Evolutionary conservation across 2,797 vertebrate genomes (phyloP).

Genomic region (Tauraco hartlaubi): DNA sequence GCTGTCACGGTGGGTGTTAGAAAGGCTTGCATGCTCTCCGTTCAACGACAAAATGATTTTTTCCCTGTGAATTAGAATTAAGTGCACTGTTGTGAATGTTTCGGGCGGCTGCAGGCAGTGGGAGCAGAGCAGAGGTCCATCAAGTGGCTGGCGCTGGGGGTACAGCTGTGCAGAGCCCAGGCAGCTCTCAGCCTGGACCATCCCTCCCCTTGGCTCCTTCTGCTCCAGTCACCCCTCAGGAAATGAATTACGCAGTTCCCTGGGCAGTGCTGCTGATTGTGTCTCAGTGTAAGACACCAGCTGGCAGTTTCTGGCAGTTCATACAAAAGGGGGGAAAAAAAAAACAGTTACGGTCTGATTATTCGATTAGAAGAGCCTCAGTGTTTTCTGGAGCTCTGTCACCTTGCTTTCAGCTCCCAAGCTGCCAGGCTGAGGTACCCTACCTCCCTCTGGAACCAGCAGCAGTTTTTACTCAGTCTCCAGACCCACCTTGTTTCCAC

Average conservation of each 20-base stretch:
- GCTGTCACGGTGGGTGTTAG: accelerated
- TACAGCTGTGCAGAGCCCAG: accelerated
- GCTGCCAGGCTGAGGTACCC: background rate
- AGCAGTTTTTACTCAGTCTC: background rate
- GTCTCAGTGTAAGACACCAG: too few species aligned
- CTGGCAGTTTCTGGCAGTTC: background rate
- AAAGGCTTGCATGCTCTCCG: background rate
- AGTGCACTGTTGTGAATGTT: background rate
- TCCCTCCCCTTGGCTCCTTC: too few species aligned
- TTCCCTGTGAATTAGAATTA: background rate
- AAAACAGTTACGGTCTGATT: background rate
- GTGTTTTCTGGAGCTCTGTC: background rate
- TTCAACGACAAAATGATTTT: background rate
- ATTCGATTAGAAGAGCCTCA: background rate
- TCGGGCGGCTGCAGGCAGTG: background rate
- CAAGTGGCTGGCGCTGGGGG: background rate
- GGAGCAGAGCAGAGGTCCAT: background rate
- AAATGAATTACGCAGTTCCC: background rate
- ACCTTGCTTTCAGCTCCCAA: background rate
- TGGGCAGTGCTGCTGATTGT: accelerated
- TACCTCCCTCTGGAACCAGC: background rate
- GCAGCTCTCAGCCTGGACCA: too few species aligned
- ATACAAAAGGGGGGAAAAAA: background rate
- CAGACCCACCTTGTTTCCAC: background rate
- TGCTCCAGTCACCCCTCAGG: background rate